Base-by-base conservation (phyloP, 2,888 invertebrate genomes). In the Entomobrya multifasciata region DNA sequence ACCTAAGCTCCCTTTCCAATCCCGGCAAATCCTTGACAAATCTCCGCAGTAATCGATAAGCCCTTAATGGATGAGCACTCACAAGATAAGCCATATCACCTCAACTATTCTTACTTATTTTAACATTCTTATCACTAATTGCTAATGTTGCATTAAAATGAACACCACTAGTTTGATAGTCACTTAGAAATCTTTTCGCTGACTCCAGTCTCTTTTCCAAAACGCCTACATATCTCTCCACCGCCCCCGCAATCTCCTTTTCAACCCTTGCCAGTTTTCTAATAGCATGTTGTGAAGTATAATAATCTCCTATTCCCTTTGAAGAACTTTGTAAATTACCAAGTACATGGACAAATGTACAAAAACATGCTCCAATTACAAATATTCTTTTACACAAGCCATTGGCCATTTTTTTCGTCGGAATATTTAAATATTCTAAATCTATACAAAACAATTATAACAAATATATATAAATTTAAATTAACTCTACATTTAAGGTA, bases 41-140 rank as follows among this genome's bases (percentile, higher is more conserved):
- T 76, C 90, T 74, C 27, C 90, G 30, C n/a, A 91, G 83, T 20
- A 91, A 88, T 78, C 89, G 79, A 67, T 87, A 91, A 0, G 90
- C 87, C 81, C 87, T 86, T 36, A 91, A 62, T 11, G 91, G 91
- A 81, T 91, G 90, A 8, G 89, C 87, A 0, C 90, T 83, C 11
- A 90, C 89, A 47, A 62, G 86, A 22, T 86, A 87, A 5, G 87
- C 86, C 13, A 88, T 22, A 27, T 86, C 57, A 30, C n/a, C n/a
- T n/a, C n/a, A n/a, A n/a, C 82, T 36, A 13, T 85, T 36, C 4
- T 36, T 36, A 36, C 5, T 4, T 6, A 36, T 8, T 36, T 36
- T 36, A 6, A 4, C 36, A 36, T 6, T 44, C 25, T 11, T 6
- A 49, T 78, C 11, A n/a, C n/a, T 47, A 17, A 77, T 77, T 20